Conservation (phyloP, 2,113 vertebrate species). For the Pseudopodoces humilis region DNA sequence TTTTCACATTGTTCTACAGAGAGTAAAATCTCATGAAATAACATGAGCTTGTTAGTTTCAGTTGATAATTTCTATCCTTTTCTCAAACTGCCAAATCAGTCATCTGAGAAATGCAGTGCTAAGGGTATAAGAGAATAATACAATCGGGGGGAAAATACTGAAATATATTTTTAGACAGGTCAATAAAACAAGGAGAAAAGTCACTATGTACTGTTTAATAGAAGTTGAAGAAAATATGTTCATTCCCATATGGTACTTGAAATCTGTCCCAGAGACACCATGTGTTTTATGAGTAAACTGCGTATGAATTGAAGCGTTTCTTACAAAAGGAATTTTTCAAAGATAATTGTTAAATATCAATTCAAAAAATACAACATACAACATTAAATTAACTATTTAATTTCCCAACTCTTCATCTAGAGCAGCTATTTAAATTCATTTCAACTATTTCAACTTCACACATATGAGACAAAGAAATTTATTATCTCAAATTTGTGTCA, state of each 20-base stretch:
- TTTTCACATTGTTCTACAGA: background rate
- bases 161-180: background rate
- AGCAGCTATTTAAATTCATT: background rate
- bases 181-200: background rate
- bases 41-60: slow-evolving; percentile 1
- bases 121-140: background rate
- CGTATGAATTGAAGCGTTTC: background rate
- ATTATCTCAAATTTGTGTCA: background rate
- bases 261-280: background rate
- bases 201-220: background rate
- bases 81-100: background rate
- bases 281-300: background rate
- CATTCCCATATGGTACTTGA: background rate
- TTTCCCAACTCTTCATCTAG: background rate
- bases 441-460: background rate
- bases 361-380: background rate
- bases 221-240: background rate
- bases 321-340: background rate
- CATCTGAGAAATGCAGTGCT: background rate
- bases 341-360: background rate
- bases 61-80: slow-evolving; percentile 2
- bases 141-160: background rate
- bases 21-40: background rate
- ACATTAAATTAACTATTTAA: background rate
- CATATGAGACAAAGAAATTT: background rate